Percentiles rank a stretch among this genome's conserved stretches.
These are phyloP conservation scores for Aphidius gifuensis DNA, from an alignment of 1,140 invertebrate genomes.

Conservation along the genomic window DNA sequence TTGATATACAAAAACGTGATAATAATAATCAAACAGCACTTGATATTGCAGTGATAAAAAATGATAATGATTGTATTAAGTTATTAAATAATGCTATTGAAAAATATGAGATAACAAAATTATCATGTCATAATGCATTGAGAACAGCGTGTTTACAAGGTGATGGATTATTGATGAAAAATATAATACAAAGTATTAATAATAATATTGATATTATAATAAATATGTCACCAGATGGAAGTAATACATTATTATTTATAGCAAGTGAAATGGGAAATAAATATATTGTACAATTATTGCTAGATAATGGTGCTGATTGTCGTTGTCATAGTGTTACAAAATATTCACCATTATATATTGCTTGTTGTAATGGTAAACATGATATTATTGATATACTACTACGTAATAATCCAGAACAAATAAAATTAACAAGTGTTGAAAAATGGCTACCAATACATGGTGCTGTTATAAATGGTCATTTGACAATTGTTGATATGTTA, in stretches of 20 bases:
- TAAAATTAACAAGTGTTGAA: conserved; percentile 81
- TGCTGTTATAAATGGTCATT: conserved; percentile 84
- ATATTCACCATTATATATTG: conserved; percentile 90
- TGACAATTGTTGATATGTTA: conserved; percentile 70
- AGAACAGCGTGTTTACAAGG: conserved; percentile 70
- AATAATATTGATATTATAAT: conserved; percentile 69
- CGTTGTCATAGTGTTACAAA: conserved; percentile 83
- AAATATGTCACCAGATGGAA: conserved; percentile 82
- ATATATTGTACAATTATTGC: conserved; percentile 74
- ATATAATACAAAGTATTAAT: conserved; percentile 64
- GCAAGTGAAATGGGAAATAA: conserved; percentile 79
- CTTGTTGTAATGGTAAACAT: conserved; percentile 80
- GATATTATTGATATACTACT: conserved; percentile 80
- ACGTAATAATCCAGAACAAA: conserved; percentile 65
- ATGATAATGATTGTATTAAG: conserved; percentile 65
- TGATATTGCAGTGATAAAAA: conserved; percentile 71
- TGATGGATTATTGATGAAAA: conserved; percentile 63
- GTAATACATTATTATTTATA: conserved; percentile 81
- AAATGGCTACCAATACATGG: conserved; percentile 91
- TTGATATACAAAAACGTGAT: conserved; percentile 65
- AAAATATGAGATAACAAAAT: conserved; percentile 66
- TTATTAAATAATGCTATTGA: conserved; percentile 69
- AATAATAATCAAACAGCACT: conserved; percentile 67
- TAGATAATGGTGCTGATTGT: conserved; percentile 82
- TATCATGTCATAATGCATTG: conserved; percentile 68